A percentile compares a stretch with the other conserved stretches of the same genome.
phyloP scores from a whole-genome alignment of 1,140 invertebrate species.

The Drosophila pallidifrons region DNA sequence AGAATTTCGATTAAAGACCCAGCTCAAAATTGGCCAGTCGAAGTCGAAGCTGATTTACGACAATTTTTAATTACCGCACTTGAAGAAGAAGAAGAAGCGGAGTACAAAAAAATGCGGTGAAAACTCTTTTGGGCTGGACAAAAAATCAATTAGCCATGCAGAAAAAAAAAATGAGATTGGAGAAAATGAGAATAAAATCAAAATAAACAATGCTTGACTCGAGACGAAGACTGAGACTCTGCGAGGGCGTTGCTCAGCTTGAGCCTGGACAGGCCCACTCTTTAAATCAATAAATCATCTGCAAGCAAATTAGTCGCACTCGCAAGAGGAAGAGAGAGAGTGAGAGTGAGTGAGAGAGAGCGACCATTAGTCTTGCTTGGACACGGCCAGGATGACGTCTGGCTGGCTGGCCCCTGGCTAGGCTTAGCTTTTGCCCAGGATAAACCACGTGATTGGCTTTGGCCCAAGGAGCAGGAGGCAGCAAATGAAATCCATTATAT shows the following conservation, averaged over 20 bases:
- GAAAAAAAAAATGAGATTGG: slow-evolving; percentile 17
- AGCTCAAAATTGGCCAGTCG: slow-evolving; percentile 1
- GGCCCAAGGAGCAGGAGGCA: slow-evolving; percentile 1
- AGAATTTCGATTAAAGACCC: not conserved
- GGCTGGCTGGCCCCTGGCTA: slow-evolving; percentile 24
- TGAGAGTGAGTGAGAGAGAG: not conserved
- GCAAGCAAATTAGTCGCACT: slow-evolving; percentile 79
- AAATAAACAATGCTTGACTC: slow-evolving; percentile 41
- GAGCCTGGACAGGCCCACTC: slow-evolving; percentile 14
- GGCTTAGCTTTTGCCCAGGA: slow-evolving; percentile 8
- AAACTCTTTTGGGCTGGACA: slow-evolving; percentile 66
- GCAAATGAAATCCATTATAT: slow-evolving; percentile 73
- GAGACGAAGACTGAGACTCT: slow-evolving; percentile 1
- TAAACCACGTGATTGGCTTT: slow-evolving; percentile 77
- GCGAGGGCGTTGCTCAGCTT: not conserved
- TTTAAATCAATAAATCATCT: slow-evolving; percentile 83
- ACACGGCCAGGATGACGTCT: slow-evolving; percentile 50
- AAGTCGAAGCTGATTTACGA: slow-evolving; percentile 57
- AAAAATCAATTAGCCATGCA: slow-evolving; percentile 73
- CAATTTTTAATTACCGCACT: slow-evolving; percentile 75
- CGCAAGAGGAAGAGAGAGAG: not conserved
- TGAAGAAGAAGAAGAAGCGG: slow-evolving; percentile 3
- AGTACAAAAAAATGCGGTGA: slow-evolving; percentile 35
- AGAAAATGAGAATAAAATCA: slow-evolving; percentile 47
- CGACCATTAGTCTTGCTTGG: slow-evolving; percentile 79